Conservation (phyloP, 2,113 vertebrate species). For the Petromus typicus region DNA sequence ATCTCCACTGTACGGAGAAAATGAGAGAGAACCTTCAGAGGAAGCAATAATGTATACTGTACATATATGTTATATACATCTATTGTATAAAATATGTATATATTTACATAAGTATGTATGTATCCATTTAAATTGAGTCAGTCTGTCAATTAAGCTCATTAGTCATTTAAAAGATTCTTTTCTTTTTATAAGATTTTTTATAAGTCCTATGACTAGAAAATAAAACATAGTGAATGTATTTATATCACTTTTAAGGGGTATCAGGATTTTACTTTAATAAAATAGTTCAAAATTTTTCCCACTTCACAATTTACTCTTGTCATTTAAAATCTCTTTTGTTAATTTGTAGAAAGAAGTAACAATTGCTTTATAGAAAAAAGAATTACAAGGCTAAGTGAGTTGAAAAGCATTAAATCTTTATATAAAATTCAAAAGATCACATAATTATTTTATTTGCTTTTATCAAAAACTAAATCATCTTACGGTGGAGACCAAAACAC, state of each 20-base stretch:
- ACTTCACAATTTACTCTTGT: neutral
- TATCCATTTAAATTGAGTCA: too few species aligned
- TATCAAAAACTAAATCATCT: neutral
- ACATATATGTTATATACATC: neutral
- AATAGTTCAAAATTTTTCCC: neutral
- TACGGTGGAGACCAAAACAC: neutral
- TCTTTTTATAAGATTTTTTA: neutral
- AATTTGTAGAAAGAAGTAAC: neutral
- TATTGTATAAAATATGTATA: too few species aligned
- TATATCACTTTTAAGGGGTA: neutral
- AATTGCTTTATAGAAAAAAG: neutral
- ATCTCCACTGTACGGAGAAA: neutral
- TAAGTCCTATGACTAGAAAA: neutral
- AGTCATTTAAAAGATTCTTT: constrained; percentile 9
- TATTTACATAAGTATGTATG: neutral
- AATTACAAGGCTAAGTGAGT: neutral
- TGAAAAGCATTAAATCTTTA: neutral
- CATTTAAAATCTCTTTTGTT: neutral
- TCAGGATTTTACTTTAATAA: neutral
- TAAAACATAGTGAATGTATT: neutral
- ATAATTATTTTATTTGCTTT: constrained; percentile 7
- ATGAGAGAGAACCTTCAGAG: neutral
- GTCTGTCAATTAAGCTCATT: neutral
- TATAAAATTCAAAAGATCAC: neutral
- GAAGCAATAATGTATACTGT: neutral